Base-by-base conservation (phyloP, 2,888 invertebrate species). In the Argyresthia albistria region DNA sequence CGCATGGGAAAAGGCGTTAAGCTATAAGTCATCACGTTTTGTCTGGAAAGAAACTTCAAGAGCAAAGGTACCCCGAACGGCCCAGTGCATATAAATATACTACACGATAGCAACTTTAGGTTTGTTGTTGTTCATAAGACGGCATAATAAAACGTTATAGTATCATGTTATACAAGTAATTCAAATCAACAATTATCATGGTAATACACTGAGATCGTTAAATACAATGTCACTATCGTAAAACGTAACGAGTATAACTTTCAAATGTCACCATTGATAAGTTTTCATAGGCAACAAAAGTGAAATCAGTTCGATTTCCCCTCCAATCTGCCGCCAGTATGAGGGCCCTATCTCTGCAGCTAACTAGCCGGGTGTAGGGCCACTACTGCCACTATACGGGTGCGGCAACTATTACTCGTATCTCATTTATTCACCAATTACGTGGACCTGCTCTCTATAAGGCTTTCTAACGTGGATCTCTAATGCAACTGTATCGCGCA, bases 261-360 rank as follows among this genome's bases (percentile, higher is more conserved):
- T 48, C 48, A 48, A 48, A 48, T 48, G 48, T 48, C 48, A 48
- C 48, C 59, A 60, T 58, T 51, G 55, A 53, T 51, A 62, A 63
- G 61, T 64, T 43, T 50, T 42, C 25, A 43, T 42, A 43, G 11
- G 57, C 58, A 70, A 71, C 66, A 75, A 78, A 81, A 82, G 82
- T 78, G 81, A 83, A 83, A 82, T 72, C 70, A 58, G 63, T 58
- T 59, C 63, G 64, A 69, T 73, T 74, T 65, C 66, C 67, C 65
- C 64, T 56, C 58, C 60, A 53, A n/a, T 43, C 36, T 12, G 16
- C 43, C 35, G 36, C 8, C 55, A 10, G 14, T 60, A 81, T 83
- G 66, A 68, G 84, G 84, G 84, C 67, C 37, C 63, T 80, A 83
- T 83, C 78, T 35, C 14, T 47, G 10, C 15, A 14, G 6, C 25